Conservation (phyloP, 2,113 vertebrate genomes). For the Monopterus albus region DNA sequence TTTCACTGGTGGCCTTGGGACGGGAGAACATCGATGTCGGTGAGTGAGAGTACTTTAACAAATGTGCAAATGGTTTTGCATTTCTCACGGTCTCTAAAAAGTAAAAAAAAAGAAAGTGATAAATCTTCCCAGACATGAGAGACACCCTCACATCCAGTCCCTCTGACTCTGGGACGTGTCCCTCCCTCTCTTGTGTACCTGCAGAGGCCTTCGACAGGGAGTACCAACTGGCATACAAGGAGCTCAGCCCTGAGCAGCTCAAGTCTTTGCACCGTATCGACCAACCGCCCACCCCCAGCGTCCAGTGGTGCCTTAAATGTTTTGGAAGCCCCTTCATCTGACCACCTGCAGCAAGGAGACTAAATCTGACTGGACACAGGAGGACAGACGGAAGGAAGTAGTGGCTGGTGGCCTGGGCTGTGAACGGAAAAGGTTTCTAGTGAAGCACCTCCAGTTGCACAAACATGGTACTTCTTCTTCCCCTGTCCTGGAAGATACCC, state of each 20-base stretch:
- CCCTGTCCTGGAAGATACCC: slow-evolving; percentile 29
- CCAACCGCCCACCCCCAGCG: slow-evolving; percentile 83
- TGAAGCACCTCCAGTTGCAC: slow-evolving; percentile 21
- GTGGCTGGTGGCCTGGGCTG: background rate
- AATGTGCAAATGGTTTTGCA: too few relatives aligned
- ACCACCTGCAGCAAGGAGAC: slow-evolving; percentile 25
- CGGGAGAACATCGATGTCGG: slow-evolving; percentile 97
- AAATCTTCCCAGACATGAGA: too few relatives aligned
- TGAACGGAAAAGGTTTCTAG: slow-evolving; percentile 17
- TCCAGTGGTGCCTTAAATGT: slow-evolving; percentile 91
- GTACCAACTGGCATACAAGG: slow-evolving; percentile 87
- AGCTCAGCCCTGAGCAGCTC: slow-evolving; percentile 86
- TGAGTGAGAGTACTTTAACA: slow-evolving; percentile 83
- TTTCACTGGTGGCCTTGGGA: slow-evolving; percentile 94
- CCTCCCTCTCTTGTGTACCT: background rate
- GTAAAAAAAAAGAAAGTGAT: too few relatives aligned
- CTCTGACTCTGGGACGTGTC: background rate
- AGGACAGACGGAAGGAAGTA: background rate
- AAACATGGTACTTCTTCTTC: slow-evolving; percentile 69
- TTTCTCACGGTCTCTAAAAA: too few relatives aligned
- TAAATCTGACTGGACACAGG: background rate
- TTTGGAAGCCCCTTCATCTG: slow-evolving; percentile 92
- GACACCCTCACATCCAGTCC: background rate
- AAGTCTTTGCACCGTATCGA: slow-evolving; percentile 89
- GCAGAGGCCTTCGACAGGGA: slow-evolving; percentile 96